Evolutionary conservation across 1,140 invertebrate species (phyloP).

Genomic region (Drosophila leontia): DNA sequence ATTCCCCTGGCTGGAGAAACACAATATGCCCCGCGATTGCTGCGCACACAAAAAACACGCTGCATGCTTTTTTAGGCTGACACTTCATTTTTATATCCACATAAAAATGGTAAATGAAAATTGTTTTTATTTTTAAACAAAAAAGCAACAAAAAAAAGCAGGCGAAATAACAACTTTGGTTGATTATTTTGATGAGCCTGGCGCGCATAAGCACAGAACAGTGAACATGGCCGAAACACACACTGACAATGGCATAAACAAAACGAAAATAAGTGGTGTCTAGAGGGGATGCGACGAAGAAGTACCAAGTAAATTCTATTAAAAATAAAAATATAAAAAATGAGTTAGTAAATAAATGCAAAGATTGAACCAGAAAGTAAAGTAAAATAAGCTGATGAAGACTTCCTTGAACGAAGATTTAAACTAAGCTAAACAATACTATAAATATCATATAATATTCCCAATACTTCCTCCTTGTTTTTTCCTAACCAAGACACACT

Average conservation of each 20-base stretch:
- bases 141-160: conserved; percentile 28
- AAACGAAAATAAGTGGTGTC: not conserved
- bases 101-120: conserved; percentile 71
- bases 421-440: too few species aligned
- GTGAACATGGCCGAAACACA: conserved; percentile 54
- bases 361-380: not conserved
- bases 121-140: conserved; percentile 68
- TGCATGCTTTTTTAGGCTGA: conserved; percentile 60
- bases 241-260: conserved; percentile 11
- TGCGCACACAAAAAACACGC: conserved; percentile 23
- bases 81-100: conserved; percentile 75
- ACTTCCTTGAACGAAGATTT: not conserved
- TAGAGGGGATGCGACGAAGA: not conserved
- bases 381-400: not conserved
- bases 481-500: not conserved
- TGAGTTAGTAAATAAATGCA: not conserved
- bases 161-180: conserved; percentile 65
- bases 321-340: not conserved
- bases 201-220: conserved; percentile 63
- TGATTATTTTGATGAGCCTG: conserved; percentile 78
- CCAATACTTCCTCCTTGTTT: not conserved
- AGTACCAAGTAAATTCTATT: conserved; percentile 1
- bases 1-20: conserved; percentile 3
- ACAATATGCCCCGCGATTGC: conserved; percentile 24
- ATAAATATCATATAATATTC: not conserved